These are phyloP conservation scores for Anisognathus igniventris DNA, from an alignment of 2,797 vertebrate species.

Conservation along the genomic window DNA sequence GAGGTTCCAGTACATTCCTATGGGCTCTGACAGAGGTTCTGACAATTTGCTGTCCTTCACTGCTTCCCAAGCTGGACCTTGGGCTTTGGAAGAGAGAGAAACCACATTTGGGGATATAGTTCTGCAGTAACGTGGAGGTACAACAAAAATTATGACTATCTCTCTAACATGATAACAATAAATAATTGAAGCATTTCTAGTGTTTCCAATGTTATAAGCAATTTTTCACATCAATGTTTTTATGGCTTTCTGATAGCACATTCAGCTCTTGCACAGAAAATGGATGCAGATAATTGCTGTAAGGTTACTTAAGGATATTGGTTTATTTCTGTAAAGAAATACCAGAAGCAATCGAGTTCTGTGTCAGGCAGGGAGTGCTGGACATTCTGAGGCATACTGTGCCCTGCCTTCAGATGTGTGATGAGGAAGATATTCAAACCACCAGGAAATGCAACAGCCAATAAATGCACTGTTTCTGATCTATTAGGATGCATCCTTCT, in stretches of 20 bases:
- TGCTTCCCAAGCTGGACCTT: rapidly evolving
- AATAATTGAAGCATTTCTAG: neutral
- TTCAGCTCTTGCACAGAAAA: neutral
- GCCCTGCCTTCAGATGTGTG: neutral
- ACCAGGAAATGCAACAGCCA: neutral
- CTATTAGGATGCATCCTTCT: neutral
- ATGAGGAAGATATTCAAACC: neutral
- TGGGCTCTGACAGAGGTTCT: neutral
- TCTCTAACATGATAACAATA: neutral
- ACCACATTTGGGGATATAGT: neutral
- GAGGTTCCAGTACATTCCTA: neutral
- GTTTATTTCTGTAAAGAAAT: neutral
- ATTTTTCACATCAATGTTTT: neutral
- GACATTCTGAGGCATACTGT: neutral
- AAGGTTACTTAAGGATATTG: neutral
- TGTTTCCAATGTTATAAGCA: neutral
- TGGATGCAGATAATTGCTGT: neutral
- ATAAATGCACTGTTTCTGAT: neutral
- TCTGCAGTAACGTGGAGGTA: neutral
- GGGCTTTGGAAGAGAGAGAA: neutral
- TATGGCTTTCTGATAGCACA: neutral
- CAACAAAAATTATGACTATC: neutral
- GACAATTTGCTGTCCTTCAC: neutral
- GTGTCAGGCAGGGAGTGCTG: neutral
- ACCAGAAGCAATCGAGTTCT: neutral